These are phyloP conservation scores for Dufourea novaeangliae DNA, from an alignment of 1,140 invertebrate genomes.

Conservation along the genomic window DNA sequence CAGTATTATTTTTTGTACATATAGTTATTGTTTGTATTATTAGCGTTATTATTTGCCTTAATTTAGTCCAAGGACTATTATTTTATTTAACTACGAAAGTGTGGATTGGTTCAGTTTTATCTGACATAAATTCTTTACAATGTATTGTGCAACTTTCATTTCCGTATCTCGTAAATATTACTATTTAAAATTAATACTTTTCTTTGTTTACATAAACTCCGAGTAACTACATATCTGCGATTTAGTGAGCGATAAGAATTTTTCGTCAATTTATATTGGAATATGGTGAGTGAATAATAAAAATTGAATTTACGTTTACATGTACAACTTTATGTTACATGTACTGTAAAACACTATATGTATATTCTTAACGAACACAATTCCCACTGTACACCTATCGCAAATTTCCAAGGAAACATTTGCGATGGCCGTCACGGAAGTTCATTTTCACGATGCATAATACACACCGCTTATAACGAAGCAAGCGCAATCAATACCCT, in stretches of 20 bases:
- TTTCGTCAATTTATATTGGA: slow-evolving; percentile 49
- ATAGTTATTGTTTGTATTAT: no score
- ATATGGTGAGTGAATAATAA: slow-evolving; percentile 62
- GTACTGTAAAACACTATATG: neutral
- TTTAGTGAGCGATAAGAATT: slow-evolving; percentile 44
- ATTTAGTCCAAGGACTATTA: no score
- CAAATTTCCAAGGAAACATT: neutral
- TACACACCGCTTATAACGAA: slow-evolving; percentile 33
- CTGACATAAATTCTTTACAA: no score
- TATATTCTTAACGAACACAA: neutral
- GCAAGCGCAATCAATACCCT: slow-evolving; percentile 50
- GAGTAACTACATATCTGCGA: slow-evolving; percentile 51
- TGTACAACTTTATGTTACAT: slow-evolving; percentile 17
- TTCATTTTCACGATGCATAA: neutral
- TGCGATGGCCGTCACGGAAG: neutral
- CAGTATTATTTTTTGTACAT: no score
- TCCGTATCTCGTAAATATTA: neutral
- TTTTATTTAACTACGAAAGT: no score
- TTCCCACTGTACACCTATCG: neutral
- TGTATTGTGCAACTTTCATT: no score
- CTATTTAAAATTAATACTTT: slow-evolving; percentile 32
- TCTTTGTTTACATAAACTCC: slow-evolving; percentile 62
- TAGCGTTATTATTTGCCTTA: no score
- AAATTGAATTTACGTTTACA: neutral
- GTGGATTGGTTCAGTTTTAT: no score